Conservation (phyloP, 2,888 invertebrate species). For the Microctonus aethiopoides region DNA sequence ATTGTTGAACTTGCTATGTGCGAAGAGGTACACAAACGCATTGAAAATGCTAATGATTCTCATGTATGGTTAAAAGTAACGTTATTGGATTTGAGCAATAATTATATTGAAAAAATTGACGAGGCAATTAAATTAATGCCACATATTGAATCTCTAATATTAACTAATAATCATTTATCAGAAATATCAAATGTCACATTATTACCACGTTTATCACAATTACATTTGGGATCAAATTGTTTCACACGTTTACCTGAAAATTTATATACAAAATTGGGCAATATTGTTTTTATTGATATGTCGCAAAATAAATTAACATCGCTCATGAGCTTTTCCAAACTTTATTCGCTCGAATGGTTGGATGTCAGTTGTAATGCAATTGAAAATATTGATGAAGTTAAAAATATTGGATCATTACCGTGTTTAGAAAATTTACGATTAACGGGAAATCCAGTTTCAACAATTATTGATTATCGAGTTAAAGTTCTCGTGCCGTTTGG, state of each 20-base stretch:
- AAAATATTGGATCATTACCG: slow-evolving; percentile 82
- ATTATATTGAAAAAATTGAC: slow-evolving; percentile 82
- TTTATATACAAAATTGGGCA: slow-evolving; percentile 88
- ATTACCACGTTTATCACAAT: slow-evolving; percentile 79
- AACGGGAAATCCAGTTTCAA: slow-evolving; percentile 90
- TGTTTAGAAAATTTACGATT: slow-evolving; percentile 88
- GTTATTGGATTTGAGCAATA: slow-evolving; percentile 81
- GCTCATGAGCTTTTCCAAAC: slow-evolving; percentile 79
- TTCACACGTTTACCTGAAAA: slow-evolving; percentile 77
- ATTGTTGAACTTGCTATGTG: slow-evolving; percentile 86
- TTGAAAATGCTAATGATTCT: slow-evolving; percentile 66
- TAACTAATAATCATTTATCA: slow-evolving; percentile 83
- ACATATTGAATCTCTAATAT: slow-evolving; percentile 76
- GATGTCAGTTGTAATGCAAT: slow-evolving; percentile 90
- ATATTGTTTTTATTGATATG: slow-evolving; percentile 85
- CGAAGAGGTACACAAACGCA: slow-evolving; percentile 82
- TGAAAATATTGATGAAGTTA: slow-evolving; percentile 82
- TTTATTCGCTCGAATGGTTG: slow-evolving; percentile 87
- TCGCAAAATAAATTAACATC: slow-evolving; percentile 85
- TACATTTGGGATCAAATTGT: slow-evolving; percentile 83
- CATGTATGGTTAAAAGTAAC: slow-evolving; percentile 79
- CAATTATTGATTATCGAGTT: slow-evolving; percentile 88
- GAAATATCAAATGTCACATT: slow-evolving; percentile 82
- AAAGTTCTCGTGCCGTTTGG: slow-evolving; percentile 90
- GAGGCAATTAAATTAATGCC: slow-evolving; percentile 83